Base-by-base conservation (phyloP, 1,140 invertebrate species). In the Pseudomyrmex flavicornis region DNA sequence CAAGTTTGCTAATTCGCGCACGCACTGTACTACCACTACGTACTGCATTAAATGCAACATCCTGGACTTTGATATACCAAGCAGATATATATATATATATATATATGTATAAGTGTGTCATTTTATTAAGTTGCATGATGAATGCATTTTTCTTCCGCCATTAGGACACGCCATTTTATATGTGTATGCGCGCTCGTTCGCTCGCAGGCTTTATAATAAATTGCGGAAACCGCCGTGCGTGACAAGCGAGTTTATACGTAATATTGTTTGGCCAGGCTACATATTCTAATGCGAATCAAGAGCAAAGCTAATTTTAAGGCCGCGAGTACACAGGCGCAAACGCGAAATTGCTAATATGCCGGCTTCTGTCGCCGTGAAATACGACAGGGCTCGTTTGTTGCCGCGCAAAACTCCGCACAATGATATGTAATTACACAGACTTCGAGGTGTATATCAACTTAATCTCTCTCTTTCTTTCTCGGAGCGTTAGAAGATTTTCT, bases 241-340 rank as follows among this genome's bases (percentile, higher is more conserved):
- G 76, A 80, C 76, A 61, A 13, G 44, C 76, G 54, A 59, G 76
- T 80, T 80, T 80, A 59, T 80, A 80, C 76, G 76, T 80, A 80
- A 80, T 80, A 80, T 80, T 80, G 76, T 80, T 80, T 80, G 66
- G 76, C 66, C 76, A 80, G 68, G 76, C 2, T 26, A 3, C 26
- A 44, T 52, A 80, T 70, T 80, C 76, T 70, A 70, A 80, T 72
- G 76, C 76, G 76, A 80, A 80, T 80, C 76, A 80, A 70, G 76
- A 80, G 76, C 76, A 59, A 59, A 59, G 76, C 76, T 80, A 80
- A 80, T 80, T 80, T 80, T 80, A 80, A 80, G 76, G 76, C 76
- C 76, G 76, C 54, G 76, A 61, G 69, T 59, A 70, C 54, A 80
- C 54, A 54, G 66, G 76, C 76, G 76, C 76, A 70, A 35, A 80